Base-by-base conservation (phyloP, 2,797 vertebrate genomes). In the Coregonus ussuriensis region DNA sequence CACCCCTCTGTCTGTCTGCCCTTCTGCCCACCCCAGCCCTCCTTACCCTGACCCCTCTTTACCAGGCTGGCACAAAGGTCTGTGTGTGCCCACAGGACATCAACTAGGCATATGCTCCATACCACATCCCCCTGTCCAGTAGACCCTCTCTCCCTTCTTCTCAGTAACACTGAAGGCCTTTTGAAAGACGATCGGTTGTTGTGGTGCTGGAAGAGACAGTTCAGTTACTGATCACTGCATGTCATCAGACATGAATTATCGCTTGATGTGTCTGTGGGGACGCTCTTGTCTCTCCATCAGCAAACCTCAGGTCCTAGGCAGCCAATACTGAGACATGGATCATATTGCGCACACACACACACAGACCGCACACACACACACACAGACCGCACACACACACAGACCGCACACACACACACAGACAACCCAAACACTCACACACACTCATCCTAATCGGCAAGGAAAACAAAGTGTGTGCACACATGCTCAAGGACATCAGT, bases 401-500 rank as follows among this genome's bases (percentile, higher is more conserved):
- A 29, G 35, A 37, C 35, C 25, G 7, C 63, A 11, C 63, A 13
- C 1, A 29, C 63, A 9, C 21, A 67, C 65, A 33, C 31, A 6
- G 16, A 59, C 65, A 3, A 1, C 62, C 6, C 62, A 11, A n/a
- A 15, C 37, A 66, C 74, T 53, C 56, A 76, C 82, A 84, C 83
- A 80, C 79, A 67, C 81, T 76, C 77, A 68, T 13, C 14, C 13
- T 56, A 37, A 62, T 21, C 72, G 35, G 16, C 33, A 75, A 72
- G 77, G 76, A 71, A 74, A 83, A 75, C 81, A 85, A 79, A 84
- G 53, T n/a, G 31, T 65, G 67, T 68, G 74, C 68, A 77, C 68
- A 77, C 79, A 70, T 52, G 69, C 69, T 77, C 79, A 69, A 80
- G 77, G 79, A 79, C 82, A 80, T 72, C 47, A 47, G 47, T 25